These are phyloP conservation scores for Apostichopus leukothele DNA, from an alignment of 53 echinoderm and acorn worm genomes.

Conservation along the genomic window DNA sequence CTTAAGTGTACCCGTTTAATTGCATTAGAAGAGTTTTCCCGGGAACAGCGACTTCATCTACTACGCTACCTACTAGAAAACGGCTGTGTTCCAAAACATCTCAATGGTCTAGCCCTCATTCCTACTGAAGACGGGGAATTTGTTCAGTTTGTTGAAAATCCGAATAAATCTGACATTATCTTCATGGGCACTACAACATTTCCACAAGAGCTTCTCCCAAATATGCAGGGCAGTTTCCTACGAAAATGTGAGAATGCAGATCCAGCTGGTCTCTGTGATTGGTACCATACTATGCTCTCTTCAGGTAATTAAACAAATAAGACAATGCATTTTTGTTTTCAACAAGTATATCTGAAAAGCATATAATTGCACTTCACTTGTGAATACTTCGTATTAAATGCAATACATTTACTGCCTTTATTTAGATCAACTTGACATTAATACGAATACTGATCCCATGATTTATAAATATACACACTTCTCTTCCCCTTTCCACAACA, in stretches of 20 bases:
- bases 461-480: too few relatives aligned
- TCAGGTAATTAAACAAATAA: not conserved
- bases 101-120: not conserved
- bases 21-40: not conserved
- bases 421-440: too few relatives aligned
- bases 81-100: not conserved
- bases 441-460: too few relatives aligned
- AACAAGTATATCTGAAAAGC: too few relatives aligned
- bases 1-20: not conserved
- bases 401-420: too few relatives aligned
- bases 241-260: not conserved
- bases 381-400: too few relatives aligned
- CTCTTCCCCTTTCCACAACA: too few relatives aligned
- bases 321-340: too few relatives aligned
- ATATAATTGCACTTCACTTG: too few relatives aligned
- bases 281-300: not conserved
- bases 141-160: not conserved
- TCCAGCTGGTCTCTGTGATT: too few relatives aligned
- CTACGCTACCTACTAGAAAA: not conserved
- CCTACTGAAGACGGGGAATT: constrained; percentile 12
- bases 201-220: not conserved
- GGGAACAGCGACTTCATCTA: not conserved
- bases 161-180: not conserved
- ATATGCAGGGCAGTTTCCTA: not conserved
- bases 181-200: not conserved